Evolutionary conservation across 2,797 vertebrate genomes (phyloP).

Genomic region (Galaxias olidus): DNA sequence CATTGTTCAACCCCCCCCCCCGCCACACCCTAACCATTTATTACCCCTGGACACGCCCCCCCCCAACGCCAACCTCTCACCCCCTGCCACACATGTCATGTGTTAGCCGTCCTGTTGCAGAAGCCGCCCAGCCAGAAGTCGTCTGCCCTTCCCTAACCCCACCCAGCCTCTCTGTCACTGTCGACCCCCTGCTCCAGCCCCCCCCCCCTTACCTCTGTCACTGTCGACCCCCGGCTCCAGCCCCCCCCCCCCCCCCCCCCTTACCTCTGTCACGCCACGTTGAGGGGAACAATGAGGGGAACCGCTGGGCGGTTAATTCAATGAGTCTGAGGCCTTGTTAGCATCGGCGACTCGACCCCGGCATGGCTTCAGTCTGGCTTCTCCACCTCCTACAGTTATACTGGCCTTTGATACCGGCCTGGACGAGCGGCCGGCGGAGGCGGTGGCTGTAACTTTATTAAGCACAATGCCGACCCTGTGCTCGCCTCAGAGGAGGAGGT

Average conservation of each 20-base stretch:
- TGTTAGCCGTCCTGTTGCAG: constrained; percentile 24
- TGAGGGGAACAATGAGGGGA: constrained; percentile 43
- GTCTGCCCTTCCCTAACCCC: constrained; percentile 38
- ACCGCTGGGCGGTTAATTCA: constrained; percentile 45
- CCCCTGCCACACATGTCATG: constrained; percentile 35
- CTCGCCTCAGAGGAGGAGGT: constrained; percentile 49
- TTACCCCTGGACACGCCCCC: neutral
- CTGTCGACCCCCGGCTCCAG: constrained; percentile 30
- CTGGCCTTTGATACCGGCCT: constrained; percentile 35
- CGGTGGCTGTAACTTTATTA: constrained; percentile 68
- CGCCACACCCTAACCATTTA: neutral
- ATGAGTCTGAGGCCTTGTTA: constrained; percentile 33
- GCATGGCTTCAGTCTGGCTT: constrained; percentile 8
- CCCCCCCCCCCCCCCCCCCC: constrained; percentile 25
- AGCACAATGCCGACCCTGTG: constrained; percentile 71
- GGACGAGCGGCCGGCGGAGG: constrained; percentile 16
- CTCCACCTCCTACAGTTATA: constrained; percentile 34
- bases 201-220: constrained; percentile 29
- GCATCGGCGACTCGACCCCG: constrained; percentile 27
- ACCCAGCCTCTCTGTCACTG: constrained; percentile 52
- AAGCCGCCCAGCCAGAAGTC: neutral
- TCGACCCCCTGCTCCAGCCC: constrained; percentile 30
- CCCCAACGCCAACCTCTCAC: neutral
- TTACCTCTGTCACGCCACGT: constrained; percentile 28
- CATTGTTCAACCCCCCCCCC: constrained; percentile 27